Percentiles rank a stretch among this genome's conserved stretches.
These are phyloP conservation scores for Drosophila nr. medialis DNA, from an alignment of 2,888 invertebrate genomes.

Conservation along the genomic window DNA sequence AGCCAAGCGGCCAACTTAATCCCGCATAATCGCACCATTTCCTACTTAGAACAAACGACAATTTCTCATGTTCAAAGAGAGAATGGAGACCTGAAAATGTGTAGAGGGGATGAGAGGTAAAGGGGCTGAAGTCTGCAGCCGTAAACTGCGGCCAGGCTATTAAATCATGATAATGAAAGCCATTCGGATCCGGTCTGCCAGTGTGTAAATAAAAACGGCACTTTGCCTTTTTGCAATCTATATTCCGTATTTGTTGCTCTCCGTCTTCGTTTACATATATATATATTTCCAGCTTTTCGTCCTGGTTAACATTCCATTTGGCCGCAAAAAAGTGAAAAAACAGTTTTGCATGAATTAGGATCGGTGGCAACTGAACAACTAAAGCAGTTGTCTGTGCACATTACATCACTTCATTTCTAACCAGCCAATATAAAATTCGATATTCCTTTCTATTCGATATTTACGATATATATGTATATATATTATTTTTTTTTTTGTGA, in stretches of 20 bases:
- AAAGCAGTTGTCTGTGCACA: neutral
- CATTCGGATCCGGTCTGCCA: neutral
- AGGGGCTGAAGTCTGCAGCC: constrained; percentile 14
- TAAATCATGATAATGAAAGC: constrained; percentile 45
- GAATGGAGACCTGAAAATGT: neutral
- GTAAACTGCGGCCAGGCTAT: constrained; percentile 40
- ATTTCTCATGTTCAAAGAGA: constrained; percentile 33
- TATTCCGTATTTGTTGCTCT: constrained; percentile 10
- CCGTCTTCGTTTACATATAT: neutral
- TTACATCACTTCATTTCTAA: neutral
- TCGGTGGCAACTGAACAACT: neutral
- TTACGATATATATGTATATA: constrained; percentile 18
- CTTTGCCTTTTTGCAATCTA: constrained; percentile 38
- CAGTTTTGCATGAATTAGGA: neutral
- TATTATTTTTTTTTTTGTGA: constrained; percentile 9
- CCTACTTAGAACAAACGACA: constrained; percentile 39
- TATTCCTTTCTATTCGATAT: constrained; percentile 29
- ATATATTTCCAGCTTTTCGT: constrained; percentile 49
- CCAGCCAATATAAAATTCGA: constrained; percentile 7
- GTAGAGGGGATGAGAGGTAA: neutral
- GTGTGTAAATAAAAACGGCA: constrained; percentile 29
- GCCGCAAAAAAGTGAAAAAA: neutral
- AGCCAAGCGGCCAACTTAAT: constrained; percentile 37
- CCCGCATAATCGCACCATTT: constrained; percentile 61
- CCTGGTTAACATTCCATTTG: constrained; percentile 14